These are phyloP conservation scores for Alethe diademata DNA, from an alignment of 2,113 vertebrate genomes.

Conservation along the genomic window DNA sequence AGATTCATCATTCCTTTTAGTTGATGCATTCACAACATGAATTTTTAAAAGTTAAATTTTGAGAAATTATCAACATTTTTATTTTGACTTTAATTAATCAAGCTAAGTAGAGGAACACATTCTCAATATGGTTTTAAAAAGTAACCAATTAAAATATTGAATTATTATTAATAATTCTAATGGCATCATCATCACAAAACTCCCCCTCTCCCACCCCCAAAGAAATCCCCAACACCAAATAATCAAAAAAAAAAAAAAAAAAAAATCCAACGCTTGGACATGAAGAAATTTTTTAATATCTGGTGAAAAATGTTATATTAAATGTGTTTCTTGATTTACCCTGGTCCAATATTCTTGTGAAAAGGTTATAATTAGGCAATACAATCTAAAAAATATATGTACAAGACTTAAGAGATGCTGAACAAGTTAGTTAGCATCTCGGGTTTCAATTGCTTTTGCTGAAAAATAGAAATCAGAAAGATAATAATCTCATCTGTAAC, in stretches of 20 bases:
- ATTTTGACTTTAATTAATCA: background rate
- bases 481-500: background rate
- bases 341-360: background rate
- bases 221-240: background rate
- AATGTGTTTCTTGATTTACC: background rate
- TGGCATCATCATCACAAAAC: background rate
- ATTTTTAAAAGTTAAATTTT: background rate
- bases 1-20: background rate
- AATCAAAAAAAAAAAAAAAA: background rate
- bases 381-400: background rate
- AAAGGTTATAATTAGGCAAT: background rate
- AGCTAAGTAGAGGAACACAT: background rate
- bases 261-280: rapidly evolving
- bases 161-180: background rate
- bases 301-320: background rate
- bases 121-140: background rate
- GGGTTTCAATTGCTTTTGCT: background rate
- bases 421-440: background rate
- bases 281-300: background rate
- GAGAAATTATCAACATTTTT: background rate
- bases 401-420: background rate
- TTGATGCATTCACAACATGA: background rate
- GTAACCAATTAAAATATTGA: background rate
- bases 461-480: background rate
- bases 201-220: too few relatives aligned